Conservation (phyloP, 2,888 invertebrate genomes). For the Athrips mouffetella region DNA sequence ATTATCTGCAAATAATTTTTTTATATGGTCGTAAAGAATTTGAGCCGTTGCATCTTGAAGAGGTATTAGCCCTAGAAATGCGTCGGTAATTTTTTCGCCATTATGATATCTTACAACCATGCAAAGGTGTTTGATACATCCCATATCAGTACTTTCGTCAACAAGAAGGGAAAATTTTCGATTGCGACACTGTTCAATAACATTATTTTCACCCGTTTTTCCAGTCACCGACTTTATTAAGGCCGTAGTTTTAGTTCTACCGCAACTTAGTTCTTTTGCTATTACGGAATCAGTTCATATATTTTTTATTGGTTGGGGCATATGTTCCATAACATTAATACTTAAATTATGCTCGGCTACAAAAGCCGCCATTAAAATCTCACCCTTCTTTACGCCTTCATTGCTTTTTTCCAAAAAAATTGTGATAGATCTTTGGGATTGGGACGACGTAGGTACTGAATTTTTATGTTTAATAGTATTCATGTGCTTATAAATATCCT, state of each 20-base stretch:
- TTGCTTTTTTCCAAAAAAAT: slow-evolving; percentile 8
- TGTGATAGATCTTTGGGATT: too few species aligned
- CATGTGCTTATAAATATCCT: slow-evolving; percentile 16
- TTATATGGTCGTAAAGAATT: not conserved
- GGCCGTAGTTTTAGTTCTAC: not conserved
- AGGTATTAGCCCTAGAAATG: slow-evolving; percentile 8
- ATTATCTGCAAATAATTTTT: slow-evolving; percentile 4
- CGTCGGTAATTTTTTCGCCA: slow-evolving; percentile 1
- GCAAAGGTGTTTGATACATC: slow-evolving; percentile 1
- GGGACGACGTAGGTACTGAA: slow-evolving; percentile 16
- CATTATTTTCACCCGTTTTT: not conserved
- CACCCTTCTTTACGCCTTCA: slow-evolving; percentile 10
- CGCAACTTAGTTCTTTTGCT: not conserved
- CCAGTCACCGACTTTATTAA: not conserved
- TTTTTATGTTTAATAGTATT: slow-evolving; percentile 17
- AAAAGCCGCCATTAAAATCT: slow-evolving; percentile 18
- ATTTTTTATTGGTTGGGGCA: slow-evolving; percentile 16
- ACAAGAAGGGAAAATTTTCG: slow-evolving; percentile 5
- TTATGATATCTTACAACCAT: not conserved
- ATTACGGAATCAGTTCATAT: slow-evolving; percentile 12
- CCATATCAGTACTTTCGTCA: slow-evolving; percentile 7
- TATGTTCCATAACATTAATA: slow-evolving; percentile 20
- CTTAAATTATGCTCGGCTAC: slow-evolving; percentile 20
- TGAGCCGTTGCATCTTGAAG: slow-evolving; percentile 10
- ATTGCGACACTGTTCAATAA: not conserved